Percentiles rank a stretch among this genome's conserved stretches.
Evolutionary conservation across 2,888 invertebrate genomes (phyloP).

Genomic region (Deroplatys truncata): DNA sequence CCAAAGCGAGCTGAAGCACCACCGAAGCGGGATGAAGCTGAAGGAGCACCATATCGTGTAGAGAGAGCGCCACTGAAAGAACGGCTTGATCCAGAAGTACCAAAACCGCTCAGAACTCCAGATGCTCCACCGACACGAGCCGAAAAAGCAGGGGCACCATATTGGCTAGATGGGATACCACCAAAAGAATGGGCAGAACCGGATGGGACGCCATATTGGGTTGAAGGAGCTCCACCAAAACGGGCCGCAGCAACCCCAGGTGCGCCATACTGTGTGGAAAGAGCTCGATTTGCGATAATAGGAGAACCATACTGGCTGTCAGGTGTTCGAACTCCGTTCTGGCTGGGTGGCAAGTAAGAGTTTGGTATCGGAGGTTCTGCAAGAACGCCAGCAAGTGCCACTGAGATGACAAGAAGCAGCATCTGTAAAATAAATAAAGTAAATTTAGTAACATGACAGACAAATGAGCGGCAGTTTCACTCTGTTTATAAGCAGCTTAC

Average conservation of each 20-base stretch:
- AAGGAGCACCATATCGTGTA: conserved; percentile 17
- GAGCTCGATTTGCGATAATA: conserved; percentile 2
- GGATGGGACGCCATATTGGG: conserved; percentile 23
- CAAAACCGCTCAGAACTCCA: conserved; percentile 8
- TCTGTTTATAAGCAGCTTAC: too few species aligned
- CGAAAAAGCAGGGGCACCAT: background rate
- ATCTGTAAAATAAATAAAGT: too few species aligned
- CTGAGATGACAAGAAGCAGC: too few species aligned
- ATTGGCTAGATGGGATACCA: conserved; percentile 28
- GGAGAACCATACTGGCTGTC: conserved; percentile 27
- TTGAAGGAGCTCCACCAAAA: conserved; percentile 15
- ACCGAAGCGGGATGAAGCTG: background rate
- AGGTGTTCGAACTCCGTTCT: background rate
- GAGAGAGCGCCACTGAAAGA: background rate
- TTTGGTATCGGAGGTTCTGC: too few species aligned
- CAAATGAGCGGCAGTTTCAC: too few species aligned
- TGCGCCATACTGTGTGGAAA: conserved; percentile 36
- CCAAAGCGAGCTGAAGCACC: background rate
- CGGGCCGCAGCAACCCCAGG: conserved; percentile 25
- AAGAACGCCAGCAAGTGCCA: too few species aligned
- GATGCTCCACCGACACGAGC: background rate
- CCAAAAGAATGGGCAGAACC: background rate
- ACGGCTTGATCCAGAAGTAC: background rate
- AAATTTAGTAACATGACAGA: too few species aligned
- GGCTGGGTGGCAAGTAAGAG: too few species aligned